phyloP scores from a whole-genome alignment of 2,888 invertebrate species.

The Tiphia femorata region DNA sequence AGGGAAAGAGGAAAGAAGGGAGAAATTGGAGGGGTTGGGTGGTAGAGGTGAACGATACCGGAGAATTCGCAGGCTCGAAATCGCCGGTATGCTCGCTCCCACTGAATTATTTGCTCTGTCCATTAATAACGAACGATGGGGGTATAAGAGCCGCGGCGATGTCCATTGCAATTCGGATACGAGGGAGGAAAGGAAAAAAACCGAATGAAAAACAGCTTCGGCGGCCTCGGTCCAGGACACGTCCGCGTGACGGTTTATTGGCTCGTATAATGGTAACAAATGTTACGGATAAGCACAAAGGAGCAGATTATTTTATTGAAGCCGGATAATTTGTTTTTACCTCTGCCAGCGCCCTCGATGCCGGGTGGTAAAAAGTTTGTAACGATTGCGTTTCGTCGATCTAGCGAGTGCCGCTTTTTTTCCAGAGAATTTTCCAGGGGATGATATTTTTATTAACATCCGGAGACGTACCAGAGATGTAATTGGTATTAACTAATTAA shows the following conservation, averaged over 20 bases:
- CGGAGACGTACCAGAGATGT: too few species aligned
- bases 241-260: background rate
- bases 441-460: too few species aligned
- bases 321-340: too few species aligned
- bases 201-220: background rate
- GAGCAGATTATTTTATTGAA: too few species aligned
- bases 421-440: too few species aligned
- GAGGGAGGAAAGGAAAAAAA: background rate
- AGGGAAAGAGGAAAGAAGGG: background rate
- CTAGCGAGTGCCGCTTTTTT: too few species aligned
- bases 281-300: constrained; percentile 1
- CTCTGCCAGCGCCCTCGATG: too few species aligned
- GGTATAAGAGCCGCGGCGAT: constrained; percentile 13
- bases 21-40: constrained; percentile 17
- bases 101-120: constrained; percentile 24
- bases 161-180: constrained; percentile 18
- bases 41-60: constrained; percentile 16
- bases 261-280: background rate
- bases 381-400: too few species aligned
- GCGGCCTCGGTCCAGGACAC: background rate
- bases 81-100: constrained; percentile 20
- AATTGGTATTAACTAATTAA: too few species aligned
- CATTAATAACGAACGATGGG: constrained; percentile 30
- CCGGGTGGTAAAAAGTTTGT: too few species aligned
- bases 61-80: constrained; percentile 14